phyloP scores from a whole-genome alignment of 2,888 invertebrate species.

The Drosophila ezoana region DNA sequence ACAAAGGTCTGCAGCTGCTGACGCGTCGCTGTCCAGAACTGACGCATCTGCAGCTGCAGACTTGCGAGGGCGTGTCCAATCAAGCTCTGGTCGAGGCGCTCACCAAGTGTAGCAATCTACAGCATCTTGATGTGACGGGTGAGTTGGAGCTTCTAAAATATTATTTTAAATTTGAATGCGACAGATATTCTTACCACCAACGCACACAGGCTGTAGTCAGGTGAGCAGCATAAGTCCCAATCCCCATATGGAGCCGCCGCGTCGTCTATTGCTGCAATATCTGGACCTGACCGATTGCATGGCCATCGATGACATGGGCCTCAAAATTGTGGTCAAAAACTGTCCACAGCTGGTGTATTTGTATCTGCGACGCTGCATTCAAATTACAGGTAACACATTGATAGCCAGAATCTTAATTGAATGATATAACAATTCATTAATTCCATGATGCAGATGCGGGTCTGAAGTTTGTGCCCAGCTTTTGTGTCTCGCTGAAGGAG shows the following conservation, averaged over 20 bases:
- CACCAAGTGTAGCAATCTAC: constrained; percentile 91
- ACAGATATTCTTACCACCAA: background rate
- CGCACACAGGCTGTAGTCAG: constrained; percentile 88
- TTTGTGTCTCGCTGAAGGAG: constrained; percentile 93
- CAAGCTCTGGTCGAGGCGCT: constrained; percentile 91
- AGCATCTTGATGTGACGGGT: constrained; percentile 95
- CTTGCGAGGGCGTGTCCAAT: constrained; percentile 91
- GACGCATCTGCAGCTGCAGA: constrained; percentile 92
- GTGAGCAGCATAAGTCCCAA: constrained; percentile 92
- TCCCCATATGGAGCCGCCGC: constrained; percentile 88
- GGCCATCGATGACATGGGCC: constrained; percentile 92
- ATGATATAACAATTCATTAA: background rate
- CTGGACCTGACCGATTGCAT: constrained; percentile 96
- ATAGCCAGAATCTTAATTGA: background rate
- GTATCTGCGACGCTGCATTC: constrained; percentile 94
- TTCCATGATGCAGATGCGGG: constrained; percentile 89
- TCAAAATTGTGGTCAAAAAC: constrained; percentile 93
- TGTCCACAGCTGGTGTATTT: constrained; percentile 95
- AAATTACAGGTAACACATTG: constrained; percentile 90
- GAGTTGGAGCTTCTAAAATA: constrained; percentile 59
- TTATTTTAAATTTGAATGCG: background rate
- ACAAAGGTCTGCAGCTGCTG: constrained; percentile 91
- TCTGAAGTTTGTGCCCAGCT: constrained; percentile 95
- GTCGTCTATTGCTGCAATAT: constrained; percentile 92
- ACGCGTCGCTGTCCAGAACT: constrained; percentile 93